phyloP scores from a whole-genome alignment of 2,888 invertebrate species.

The Encarsia formosa region DNA sequence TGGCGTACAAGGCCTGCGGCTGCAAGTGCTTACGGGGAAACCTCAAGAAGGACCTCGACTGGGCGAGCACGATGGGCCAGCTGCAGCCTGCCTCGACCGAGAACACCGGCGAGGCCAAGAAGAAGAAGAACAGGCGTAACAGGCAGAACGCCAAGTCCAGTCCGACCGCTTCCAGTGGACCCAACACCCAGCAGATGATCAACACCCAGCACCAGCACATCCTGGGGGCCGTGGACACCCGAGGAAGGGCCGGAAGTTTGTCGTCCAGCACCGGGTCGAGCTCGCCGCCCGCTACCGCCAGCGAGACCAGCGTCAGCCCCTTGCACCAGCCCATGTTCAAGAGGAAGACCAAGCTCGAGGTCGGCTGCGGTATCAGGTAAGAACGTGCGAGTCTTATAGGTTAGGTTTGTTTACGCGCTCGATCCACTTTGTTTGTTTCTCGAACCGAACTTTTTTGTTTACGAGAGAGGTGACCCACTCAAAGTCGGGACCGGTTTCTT shows the following conservation, averaged over 20 bases:
- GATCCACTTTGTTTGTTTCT: no score
- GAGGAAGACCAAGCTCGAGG: conserved; percentile 74
- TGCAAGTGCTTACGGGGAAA: conserved; percentile 92
- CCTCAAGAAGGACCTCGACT: conserved; percentile 90
- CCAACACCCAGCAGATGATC: conserved; percentile 22
- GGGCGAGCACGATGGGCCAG: conserved; percentile 53
- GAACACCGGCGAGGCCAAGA: conserved; percentile 51
- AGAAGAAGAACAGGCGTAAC: conserved; percentile 67
- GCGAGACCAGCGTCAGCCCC: conserved; percentile 71
- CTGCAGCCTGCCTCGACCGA: conserved; percentile 51
- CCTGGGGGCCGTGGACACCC: conserved; percentile 43
- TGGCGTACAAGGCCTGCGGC: conserved; percentile 91
- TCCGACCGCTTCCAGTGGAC: conserved; percentile 55
- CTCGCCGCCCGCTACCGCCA: conserved; percentile 76
- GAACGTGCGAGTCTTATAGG: no score
- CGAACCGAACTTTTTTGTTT: no score
- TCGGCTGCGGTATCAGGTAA: conserved; percentile 78
- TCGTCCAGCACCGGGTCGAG: conserved; percentile 76
- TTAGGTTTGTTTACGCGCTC: no score
- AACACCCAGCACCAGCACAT: conserved; percentile 13
- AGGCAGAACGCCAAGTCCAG: conserved; percentile 63
- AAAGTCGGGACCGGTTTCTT: no score
- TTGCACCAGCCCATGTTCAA: conserved; percentile 61
- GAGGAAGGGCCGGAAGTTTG: conserved; percentile 68
- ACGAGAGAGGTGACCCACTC: no score